These are phyloP conservation scores for Elegia similella DNA, from an alignment of 2,888 invertebrate genomes.

Conservation along the genomic window DNA sequence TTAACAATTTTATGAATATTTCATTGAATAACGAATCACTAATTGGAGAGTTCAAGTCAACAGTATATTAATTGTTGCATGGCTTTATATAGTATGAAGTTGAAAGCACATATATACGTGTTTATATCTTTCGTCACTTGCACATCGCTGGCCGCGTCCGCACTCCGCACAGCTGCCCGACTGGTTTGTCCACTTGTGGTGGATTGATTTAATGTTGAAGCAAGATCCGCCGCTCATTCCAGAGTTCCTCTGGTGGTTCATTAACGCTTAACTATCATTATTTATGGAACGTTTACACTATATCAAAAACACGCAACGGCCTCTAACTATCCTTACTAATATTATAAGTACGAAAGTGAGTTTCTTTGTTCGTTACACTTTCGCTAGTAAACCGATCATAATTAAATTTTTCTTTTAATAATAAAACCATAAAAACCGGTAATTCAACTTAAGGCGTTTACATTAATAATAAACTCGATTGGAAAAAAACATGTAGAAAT, in stretches of 20 bases:
- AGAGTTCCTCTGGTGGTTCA: constrained; percentile 59
- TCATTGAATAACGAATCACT: too few species aligned
- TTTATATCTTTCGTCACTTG: constrained; percentile 54
- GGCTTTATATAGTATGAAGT: constrained; percentile 11
- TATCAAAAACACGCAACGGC: background rate
- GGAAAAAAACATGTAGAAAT: too few species aligned
- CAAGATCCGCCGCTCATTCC: constrained; percentile 62
- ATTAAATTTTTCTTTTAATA: too few species aligned
- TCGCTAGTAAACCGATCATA: too few species aligned
- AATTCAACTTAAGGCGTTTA: too few species aligned
- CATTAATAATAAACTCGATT: too few species aligned
- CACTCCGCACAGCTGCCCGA: constrained; percentile 77
- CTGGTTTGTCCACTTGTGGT: constrained; percentile 80
- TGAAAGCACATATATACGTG: constrained; percentile 22
- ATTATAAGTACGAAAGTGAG: too few species aligned
- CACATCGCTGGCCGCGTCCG: constrained; percentile 52
- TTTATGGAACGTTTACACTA: constrained; percentile 10
- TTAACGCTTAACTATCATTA: constrained; percentile 59
- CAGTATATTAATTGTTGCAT: constrained; percentile 9
- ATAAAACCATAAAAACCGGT: too few species aligned
- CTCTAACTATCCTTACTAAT: too few species aligned
- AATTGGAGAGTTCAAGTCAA: background rate
- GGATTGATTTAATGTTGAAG: constrained; percentile 79
- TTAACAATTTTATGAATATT: too few species aligned
- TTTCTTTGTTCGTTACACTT: too few species aligned